Base-by-base conservation (phyloP, 2,888 invertebrate genomes). In the Kuschelorhynchus macadamiae region DNA sequence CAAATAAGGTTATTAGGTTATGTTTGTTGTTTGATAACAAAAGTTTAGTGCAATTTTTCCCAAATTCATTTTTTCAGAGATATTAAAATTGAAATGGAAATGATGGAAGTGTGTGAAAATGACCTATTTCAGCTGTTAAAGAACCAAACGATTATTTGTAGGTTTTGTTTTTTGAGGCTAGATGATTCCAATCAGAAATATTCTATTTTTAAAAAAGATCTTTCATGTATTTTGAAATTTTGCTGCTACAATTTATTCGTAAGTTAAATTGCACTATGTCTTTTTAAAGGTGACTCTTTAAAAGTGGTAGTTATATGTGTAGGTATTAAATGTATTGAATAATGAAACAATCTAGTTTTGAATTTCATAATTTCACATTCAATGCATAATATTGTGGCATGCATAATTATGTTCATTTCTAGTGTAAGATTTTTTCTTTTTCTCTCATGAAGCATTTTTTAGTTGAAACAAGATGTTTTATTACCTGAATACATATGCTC, bases 401-500 rank as follows among this genome's bases (percentile, higher is more conserved):
- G n/a, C n/a, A n/a, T n/a, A n/a, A n/a, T n/a, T n/a, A n/a, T n/a
- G n/a, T n/a, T n/a, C n/a, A n/a, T n/a, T n/a, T n/a, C n/a, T n/a
- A n/a, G n/a, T n/a, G n/a, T n/a, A n/a, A n/a, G 32, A 32, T 32
- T 32, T 32, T 32, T 32, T 5, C 32, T 32, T 32, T 32, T 44
- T 5, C 17, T n/a, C n/a, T n/a, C n/a, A n/a, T n/a, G n/a, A n/a
- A n/a, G n/a, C n/a, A n/a, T 25, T 25, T 59, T 59, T 47, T 30
- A 62, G 62, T 32, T 62, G 16, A 50, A 18, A n/a, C 0, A 44
- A 9, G 33, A 52, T 14, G 18, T 41, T 16, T 14, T n/a, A 4
- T n/a, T 53, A 12, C 62, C 62, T 20, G 42, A 36, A 12, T 8
- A 33, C 9, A 53, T 62, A 53, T 62, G 62, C 33, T 20, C 20